Conservation (phyloP, 1,140 invertebrate genomes). For the Berghia stephanieae region DNA sequence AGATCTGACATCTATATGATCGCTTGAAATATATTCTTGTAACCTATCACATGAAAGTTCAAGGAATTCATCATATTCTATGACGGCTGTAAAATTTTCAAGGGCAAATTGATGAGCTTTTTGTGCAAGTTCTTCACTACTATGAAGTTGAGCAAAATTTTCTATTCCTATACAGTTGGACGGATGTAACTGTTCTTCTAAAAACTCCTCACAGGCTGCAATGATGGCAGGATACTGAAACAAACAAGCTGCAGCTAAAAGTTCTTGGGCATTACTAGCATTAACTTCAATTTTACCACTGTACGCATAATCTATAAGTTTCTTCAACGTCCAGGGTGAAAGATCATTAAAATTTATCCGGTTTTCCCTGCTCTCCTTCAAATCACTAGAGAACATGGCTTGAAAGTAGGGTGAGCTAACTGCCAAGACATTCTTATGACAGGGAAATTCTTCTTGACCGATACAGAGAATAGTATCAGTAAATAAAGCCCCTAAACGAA, state of each 20-base stretch:
- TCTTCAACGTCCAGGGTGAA: constrained; percentile 65
- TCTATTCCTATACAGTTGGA: constrained; percentile 68
- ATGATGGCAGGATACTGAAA: constrained; percentile 68
- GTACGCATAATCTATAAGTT: constrained; percentile 67
- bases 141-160: constrained; percentile 64
- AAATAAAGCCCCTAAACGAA: constrained; percentile 52
- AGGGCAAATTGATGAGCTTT: constrained; percentile 59
- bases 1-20: constrained; percentile 62
- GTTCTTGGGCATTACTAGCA: constrained; percentile 65
- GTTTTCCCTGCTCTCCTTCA: constrained; percentile 63
- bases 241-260: constrained; percentile 66
- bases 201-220: constrained; percentile 63
- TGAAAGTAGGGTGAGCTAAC: constrained; percentile 68
- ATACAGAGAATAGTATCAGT: constrained; percentile 64
- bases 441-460: constrained; percentile 65
- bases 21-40: constrained; percentile 58
- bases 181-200: constrained; percentile 64
- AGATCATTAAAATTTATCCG: constrained; percentile 65
- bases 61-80: constrained; percentile 65
- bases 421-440: constrained; percentile 66
- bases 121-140: constrained; percentile 60
- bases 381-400: constrained; percentile 68
- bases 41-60: constrained; percentile 61
- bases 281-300: constrained; percentile 65
- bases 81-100: constrained; percentile 64